These are phyloP conservation scores for Resseliella maxima DNA, from an alignment of 2,888 invertebrate species.

Conservation along the genomic window DNA sequence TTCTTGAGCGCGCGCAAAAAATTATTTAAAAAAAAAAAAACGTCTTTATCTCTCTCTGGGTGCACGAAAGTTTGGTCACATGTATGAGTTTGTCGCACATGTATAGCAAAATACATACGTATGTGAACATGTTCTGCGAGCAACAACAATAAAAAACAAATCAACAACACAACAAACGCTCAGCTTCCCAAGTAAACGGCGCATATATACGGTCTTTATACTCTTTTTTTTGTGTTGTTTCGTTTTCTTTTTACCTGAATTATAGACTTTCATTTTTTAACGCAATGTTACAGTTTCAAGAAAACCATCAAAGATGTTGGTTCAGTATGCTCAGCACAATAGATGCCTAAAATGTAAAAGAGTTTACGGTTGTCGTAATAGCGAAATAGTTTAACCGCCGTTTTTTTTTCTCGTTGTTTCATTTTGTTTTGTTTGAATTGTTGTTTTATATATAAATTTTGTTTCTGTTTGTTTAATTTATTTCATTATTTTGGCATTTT, in stretches of 20 bases:
- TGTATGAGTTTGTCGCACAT: constrained; percentile 43
- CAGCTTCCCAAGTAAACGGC: constrained; percentile 42
- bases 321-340: constrained; percentile 57
- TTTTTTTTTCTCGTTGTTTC: background rate
- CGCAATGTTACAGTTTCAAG: constrained; percentile 58
- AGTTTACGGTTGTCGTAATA: background rate
- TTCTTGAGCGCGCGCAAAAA: background rate
- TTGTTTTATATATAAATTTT: no score
- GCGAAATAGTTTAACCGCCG: background rate
- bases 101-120: background rate
- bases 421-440: no score
- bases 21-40: background rate
- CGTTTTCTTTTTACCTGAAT: constrained; percentile 57
- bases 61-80: constrained; percentile 49
- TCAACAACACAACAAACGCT: no score
- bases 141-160: background rate
- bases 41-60: constrained; percentile 16
- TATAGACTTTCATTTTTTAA: constrained; percentile 59
- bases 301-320: constrained; percentile 56
- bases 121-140: constrained; percentile 49
- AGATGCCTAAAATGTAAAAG: background rate
- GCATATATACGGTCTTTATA: background rate
- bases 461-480: no score
- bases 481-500: no score
- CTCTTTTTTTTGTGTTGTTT: background rate